Evolutionary conservation across 2,888 invertebrate species (phyloP), one percentile per base, ranked within the genome.

Genomic region (Cryptus armator): DNA sequence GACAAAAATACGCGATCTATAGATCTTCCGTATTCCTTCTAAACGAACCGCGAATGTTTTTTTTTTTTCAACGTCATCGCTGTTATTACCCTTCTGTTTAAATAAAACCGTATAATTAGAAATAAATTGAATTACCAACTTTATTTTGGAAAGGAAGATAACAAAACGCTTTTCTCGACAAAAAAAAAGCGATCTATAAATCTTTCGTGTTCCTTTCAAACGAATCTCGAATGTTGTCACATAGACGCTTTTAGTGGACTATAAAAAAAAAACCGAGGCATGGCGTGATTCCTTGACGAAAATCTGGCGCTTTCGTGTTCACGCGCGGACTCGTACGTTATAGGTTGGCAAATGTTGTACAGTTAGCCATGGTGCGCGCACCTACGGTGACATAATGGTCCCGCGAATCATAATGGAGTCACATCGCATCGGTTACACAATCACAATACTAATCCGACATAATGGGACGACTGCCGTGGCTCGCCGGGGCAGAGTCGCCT

Each of bases 371-470:
- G 66, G 66, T 62, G 59, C 53, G 59, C 56, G 77, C 78, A 70
- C 76, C 76, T 84, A 75, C 79, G 85, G 82, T 85, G 85, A 85
- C 85, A 85, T 85, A 85, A 85, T 85, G 76, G 74, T 71, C 85
- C 84, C 72, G 87, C 88, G 86, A 88, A 86, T 90, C 90, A 92
- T 93, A 93, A 93, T 92, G 91, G 93, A 93, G 92, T 92, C 92
- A 92, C 91, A 90, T 92, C 92, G 91, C 92, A 93, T 92, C 92
- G 92, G 92, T 93, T 93, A 93, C 93, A 93, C 92, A 93, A 93
- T 92, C 91, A 93, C 93, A 93, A 93, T 93, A 90, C 92, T 92
- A 93, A 93, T 93, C 90, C 89, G 91, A 90, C 91, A 91, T 93
- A 92, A 85, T 85, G 79, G 85, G 85, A 85, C 85, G 85, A 85